A percentile compares a stretch with the other conserved stretches of the same genome.
phyloP scores from a whole-genome alignment of 2,888 invertebrate genomes.

The Aleiodes testaceus region DNA sequence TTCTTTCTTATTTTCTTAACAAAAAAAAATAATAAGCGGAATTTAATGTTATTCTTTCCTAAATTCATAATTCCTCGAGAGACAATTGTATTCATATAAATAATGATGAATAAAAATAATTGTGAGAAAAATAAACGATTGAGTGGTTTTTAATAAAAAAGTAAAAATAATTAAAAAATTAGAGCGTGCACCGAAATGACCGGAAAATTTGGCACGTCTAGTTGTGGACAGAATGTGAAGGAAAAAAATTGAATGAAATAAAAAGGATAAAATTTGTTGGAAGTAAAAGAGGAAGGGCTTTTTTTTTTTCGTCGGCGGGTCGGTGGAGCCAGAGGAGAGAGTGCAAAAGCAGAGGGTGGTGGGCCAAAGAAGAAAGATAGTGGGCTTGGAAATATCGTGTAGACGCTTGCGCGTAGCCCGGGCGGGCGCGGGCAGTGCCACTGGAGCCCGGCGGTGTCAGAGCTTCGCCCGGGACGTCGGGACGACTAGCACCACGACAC shows the following conservation, averaged over 20 bases:
- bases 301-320: not conserved
- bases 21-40: not conserved
- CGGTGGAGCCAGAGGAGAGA: conserved; percentile 15
- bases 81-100: not conserved
- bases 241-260: not conserved
- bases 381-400: conserved; percentile 64
- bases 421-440: conserved; percentile 72
- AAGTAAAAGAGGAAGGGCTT: not conserved
- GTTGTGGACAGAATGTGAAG: no score
- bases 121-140: not conserved
- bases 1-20: not conserved
- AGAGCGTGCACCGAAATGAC: conserved; percentile 42
- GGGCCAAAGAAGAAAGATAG: conserved; percentile 35
- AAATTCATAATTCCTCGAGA: not conserved
- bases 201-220: conserved; percentile 49
- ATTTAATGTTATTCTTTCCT: not conserved
- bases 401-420: conserved; percentile 72
- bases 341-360: conserved; percentile 41
- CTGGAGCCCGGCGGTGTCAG: conserved; percentile 71
- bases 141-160: conserved; percentile 23
- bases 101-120: no score
- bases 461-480: conserved; percentile 72
- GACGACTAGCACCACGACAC: conserved; percentile 66
- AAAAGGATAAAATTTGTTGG: conserved; percentile 17
- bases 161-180: not conserved